Evolutionary conservation across 2,113 vertebrate species (phyloP).

Genomic region (Toxostoma redivivum): DNA sequence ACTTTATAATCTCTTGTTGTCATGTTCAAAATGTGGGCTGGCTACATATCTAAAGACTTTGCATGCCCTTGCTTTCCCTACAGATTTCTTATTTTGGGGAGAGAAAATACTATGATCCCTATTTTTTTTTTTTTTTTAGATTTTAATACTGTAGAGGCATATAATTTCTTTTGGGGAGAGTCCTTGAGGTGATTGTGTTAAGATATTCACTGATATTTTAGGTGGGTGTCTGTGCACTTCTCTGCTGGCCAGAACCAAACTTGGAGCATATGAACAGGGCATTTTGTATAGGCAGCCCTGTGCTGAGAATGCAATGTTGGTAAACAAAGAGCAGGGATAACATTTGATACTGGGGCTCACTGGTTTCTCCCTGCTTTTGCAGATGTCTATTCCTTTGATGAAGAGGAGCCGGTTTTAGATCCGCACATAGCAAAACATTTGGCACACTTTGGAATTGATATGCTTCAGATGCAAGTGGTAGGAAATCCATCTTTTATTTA

Average conservation of each 20-base stretch:
- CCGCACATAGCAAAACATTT: constrained; percentile 93
- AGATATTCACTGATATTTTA: background rate
- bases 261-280: background rate
- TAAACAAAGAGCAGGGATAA: background rate
- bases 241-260: background rate
- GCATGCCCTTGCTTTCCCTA: background rate
- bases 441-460: constrained; percentile 96
- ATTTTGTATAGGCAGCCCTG: background rate
- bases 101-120: background rate
- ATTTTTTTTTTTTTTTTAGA: background rate
- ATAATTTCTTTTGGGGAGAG: background rate
- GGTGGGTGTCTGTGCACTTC: background rate
- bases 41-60: background rate
- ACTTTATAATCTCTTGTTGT: background rate
- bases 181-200: background rate
- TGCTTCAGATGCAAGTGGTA: constrained; percentile 95
- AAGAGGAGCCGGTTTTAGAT: constrained; percentile 94
- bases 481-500: constrained; percentile 8
- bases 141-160: background rate
- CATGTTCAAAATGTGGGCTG: background rate
- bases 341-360: background rate
- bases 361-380: constrained; percentile 35
- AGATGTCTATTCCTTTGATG: constrained; percentile 99
- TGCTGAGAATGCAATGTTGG: background rate
- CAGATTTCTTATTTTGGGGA: background rate